Evolutionary conservation across 2,888 invertebrate genomes (phyloP), one percentile per base, ranked within the genome.

Genomic region (Neoscelio sp.): DNA sequence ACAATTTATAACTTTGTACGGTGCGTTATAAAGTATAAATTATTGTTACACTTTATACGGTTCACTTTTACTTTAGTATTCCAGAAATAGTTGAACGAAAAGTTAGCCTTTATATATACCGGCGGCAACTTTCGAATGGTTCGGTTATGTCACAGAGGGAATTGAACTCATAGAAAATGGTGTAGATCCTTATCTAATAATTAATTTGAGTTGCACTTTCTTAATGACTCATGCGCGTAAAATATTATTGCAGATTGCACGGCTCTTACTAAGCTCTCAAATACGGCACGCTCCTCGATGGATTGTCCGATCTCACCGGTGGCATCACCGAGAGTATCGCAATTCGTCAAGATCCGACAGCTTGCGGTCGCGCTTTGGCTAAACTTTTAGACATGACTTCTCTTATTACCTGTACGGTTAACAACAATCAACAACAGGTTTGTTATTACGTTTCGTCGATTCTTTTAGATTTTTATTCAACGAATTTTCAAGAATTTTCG

Each of bases 191-290:
- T 67, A 54, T 62, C 71, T 42, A 52, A 44, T 50, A 64, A 73
- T 64, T 64, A 73, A 65, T 74, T 65, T 58, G 17, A 33, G 15
- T 40, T 13, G 40, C 35, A 26, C 58, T 50, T 75, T 60, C 28
- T 8, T 58, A 74, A 74, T 65, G 65, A 64, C 18, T 65, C 54
- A 65, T 12, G 58, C 35, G 48, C 35, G 30, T 35, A 33, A 56
- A 50, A 35, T 35, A 7, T 77, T 77, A 28, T 89, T 91, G 8
- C 89, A 97, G 97, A 91, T 91, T 98, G 62, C 97, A 97, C 87
- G 97, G 97, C 2, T 97, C 97, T 0, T 98, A 98, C 91, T 97
- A 98, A 91, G 97, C 97, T 0, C 91, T 98, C 0, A 97, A 97
- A 87, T 98, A 98, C 87, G 97, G 97, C n/a, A 96, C 96, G 42